Conservation (phyloP, 2,113 vertebrate genomes). For the Hippocampus abdominalis region DNA sequence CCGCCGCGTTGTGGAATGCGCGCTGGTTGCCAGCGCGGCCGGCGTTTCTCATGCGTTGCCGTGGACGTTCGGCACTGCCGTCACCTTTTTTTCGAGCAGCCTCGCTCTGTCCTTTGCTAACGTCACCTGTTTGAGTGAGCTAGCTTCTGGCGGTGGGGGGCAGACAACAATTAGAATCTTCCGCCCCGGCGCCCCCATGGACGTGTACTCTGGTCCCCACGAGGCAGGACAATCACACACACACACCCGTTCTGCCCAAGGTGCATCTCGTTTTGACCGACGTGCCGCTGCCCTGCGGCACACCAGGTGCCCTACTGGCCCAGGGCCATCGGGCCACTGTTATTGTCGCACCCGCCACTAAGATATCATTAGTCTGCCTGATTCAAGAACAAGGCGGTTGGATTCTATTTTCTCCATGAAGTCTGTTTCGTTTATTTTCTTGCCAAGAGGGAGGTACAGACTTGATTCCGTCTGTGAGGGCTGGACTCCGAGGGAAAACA, state of each 20-base stretch:
- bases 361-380: too few species aligned
- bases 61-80: neutral
- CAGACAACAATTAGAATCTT: too few species aligned
- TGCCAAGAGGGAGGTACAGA: too few species aligned
- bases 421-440: too few species aligned
- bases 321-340: too few species aligned
- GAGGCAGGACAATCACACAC: neutral
- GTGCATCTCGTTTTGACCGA: constrained; percentile 4
- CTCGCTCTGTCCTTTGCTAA: neutral
- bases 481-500: neutral
- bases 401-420: too few species aligned
- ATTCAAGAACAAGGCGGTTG: too few species aligned
- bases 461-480: neutral
- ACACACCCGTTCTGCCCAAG: neutral
- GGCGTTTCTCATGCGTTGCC: neutral
- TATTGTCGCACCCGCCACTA: too few species aligned
- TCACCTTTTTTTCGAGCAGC: neutral
- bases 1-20: neutral
- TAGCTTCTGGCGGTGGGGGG: too few species aligned
- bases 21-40: neutral
- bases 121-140: neutral
- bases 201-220: neutral
- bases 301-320: too few species aligned
- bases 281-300: neutral
- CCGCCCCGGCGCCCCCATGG: too few species aligned